Conservation (phyloP, 2,113 vertebrate genomes). For the Rissa tridactyla region DNA sequence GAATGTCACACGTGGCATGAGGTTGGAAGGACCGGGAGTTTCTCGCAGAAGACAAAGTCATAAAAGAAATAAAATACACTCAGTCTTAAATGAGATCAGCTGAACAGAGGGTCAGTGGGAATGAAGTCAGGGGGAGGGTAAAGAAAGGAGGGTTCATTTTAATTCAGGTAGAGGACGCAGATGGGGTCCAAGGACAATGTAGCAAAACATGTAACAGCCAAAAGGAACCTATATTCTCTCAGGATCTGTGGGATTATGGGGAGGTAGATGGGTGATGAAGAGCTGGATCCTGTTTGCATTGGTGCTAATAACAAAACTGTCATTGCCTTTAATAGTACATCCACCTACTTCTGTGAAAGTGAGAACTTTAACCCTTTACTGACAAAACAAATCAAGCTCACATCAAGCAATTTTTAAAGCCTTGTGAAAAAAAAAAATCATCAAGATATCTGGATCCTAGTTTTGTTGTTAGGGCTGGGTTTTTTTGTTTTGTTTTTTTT, state of each 20-base stretch:
- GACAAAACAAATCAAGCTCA: neutral
- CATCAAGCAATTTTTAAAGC: neutral
- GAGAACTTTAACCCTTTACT: constrained; percentile 25
- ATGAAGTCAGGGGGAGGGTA: constrained; percentile 21
- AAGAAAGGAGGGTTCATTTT: constrained; percentile 27
- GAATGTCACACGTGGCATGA: constrained; percentile 53
- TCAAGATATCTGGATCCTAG: neutral
- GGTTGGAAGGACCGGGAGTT: constrained; percentile 36
- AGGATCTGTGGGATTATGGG: neutral
- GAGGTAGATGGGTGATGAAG: constrained; percentile 20
- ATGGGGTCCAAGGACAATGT: constrained; percentile 26
- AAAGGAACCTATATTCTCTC: neutral
- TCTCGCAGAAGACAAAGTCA: constrained; percentile 48
- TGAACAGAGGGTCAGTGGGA: constrained; percentile 51
- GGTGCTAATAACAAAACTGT: constrained; percentile 48
- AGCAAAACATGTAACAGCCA: constrained; percentile 23
- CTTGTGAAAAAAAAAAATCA: neutral
- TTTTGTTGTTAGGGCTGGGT: neutral
- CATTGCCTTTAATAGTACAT: constrained; percentile 37
- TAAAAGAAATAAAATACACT: constrained; percentile 69
- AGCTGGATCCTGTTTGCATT: constrained; percentile 36
- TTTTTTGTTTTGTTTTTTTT: neutral
- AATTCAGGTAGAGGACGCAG: constrained; percentile 12
- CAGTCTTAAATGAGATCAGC: constrained; percentile 52
- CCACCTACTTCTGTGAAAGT: constrained; percentile 6